Base-by-base conservation (phyloP, 1,140 invertebrate genomes). In the Battus philenor region DNA sequence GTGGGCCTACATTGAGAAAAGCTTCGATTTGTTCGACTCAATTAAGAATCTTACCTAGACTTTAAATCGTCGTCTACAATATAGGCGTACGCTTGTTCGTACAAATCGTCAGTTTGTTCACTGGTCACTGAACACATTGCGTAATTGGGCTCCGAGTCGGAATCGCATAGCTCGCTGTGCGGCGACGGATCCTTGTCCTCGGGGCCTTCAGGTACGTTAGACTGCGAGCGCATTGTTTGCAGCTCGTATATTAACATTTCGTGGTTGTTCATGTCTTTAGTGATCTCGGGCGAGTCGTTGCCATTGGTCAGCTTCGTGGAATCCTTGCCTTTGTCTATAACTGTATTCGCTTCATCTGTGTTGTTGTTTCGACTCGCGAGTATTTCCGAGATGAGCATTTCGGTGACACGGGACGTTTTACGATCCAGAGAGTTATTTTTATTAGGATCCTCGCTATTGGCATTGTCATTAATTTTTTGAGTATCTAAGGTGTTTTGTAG, bases 181-280 rank as follows among this genome's bases (percentile, higher is more conserved):
- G 68, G 62, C 59, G 70, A 13, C 12, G 38, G 48, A 7, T 68
- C 67, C 31, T 61, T 62, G 5, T 47, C 24, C 18, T 74, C 84
- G 47, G 63, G 73, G 61, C 16, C 68, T 24, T 66, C 86, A 29
- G 59, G 72, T 49, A 72, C 78, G 63, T 64, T 87, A 4, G 71
- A 75, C 18, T 73, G 73, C 17, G 69, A 88, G 10, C 82, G 73
- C 89, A 89, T 90, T 24, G 72, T 82, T 50, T 89, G 86, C 54
- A 90, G 54, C 57, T 90, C 89, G 43, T 86, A 80, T 47, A 90
- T 89, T 24, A 90, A 76, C 69, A 89, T 80, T 60, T 90, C 89
- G 54, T 88, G 88, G 56, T 89, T 89, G 49, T 87, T 80, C 71
- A 87, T 87, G 57, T 89, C 88, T 59, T 88, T 86, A 59, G 87